Evolutionary conservation across 2,113 vertebrate genomes (phyloP).

Genomic region (Rhinolophus sinicus): DNA sequence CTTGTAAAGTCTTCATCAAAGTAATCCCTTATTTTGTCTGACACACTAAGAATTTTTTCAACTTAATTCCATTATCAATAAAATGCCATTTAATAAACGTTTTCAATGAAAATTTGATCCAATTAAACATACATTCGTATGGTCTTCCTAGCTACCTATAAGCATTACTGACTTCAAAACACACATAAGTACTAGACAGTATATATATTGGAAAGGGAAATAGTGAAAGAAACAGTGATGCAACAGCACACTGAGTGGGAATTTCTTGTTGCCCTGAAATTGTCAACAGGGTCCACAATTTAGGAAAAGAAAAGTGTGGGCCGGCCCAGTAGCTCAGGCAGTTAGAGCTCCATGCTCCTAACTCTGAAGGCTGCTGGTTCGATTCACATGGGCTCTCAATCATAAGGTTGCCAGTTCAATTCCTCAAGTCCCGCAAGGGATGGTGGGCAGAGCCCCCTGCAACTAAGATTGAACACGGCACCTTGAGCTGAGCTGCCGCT

Average conservation of each 20-base stretch:
- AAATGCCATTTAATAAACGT: neutral
- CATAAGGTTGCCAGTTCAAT: too few species aligned
- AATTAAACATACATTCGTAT: neutral
- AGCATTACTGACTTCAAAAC: neutral
- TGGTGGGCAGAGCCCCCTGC: too few species aligned
- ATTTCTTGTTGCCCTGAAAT: neutral
- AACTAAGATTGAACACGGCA: too few species aligned
- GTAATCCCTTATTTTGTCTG: neutral
- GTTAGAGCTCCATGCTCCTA: too few species aligned
- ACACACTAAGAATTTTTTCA: neutral
- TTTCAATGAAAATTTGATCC: neutral
- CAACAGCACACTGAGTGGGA: neutral
- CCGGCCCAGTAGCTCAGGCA: too few species aligned
- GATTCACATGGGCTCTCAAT: too few species aligned
- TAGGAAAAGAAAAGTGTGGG: neutral
- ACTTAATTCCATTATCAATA: neutral
- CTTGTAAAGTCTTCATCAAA: neutral
- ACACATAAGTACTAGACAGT: neutral
- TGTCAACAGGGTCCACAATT: neutral
- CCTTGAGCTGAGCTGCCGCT: too few species aligned
- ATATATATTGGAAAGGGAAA: neutral
- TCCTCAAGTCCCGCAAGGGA: too few species aligned
- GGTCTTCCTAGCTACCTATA: neutral
- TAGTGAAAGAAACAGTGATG: neutral
- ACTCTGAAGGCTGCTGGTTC: too few species aligned